phyloP scores from a whole-genome alignment of 2,888 invertebrate genomes.

The Drosophila vallismaia region DNA sequence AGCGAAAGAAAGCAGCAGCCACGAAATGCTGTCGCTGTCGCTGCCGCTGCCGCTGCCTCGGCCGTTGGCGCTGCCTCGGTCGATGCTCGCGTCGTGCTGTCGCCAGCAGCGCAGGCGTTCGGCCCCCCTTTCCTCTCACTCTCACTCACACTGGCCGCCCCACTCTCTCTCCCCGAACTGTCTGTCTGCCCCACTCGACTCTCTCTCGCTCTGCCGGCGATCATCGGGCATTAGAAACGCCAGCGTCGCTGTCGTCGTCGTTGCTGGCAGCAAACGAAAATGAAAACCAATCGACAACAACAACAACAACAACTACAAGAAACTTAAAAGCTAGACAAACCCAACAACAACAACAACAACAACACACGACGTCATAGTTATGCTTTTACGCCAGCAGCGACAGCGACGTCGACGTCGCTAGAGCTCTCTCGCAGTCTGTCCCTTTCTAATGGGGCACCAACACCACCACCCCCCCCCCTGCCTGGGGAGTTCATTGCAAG shows the following conservation, averaged over 20 bases:
- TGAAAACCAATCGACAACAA: slow-evolving; percentile 77
- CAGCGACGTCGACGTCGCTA: slow-evolving; percentile 45
- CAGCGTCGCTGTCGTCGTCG: slow-evolving; percentile 20
- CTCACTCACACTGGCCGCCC: slow-evolving; percentile 1
- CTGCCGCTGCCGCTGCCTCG: slow-evolving; percentile 20
- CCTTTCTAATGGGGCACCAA: neutral
- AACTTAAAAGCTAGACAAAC: slow-evolving; percentile 43
- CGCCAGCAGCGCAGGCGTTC: slow-evolving; percentile 49
- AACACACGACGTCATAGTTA: slow-evolving; percentile 68
- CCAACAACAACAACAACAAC: slow-evolving; percentile 25
- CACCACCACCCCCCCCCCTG: neutral
- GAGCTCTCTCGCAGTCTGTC: slow-evolving; percentile 38
- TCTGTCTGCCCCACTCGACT: slow-evolving; percentile 3
- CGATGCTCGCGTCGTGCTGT: slow-evolving; percentile 12
- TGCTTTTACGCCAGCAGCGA: slow-evolving; percentile 48
- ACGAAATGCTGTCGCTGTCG: slow-evolving; percentile 46
- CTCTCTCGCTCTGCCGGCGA: slow-evolving; percentile 38
- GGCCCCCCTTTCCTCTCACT: slow-evolving; percentile 16
- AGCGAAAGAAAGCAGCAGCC: slow-evolving; percentile 84
- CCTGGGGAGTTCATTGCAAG: slow-evolving; percentile 43
- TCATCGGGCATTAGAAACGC: slow-evolving; percentile 47
- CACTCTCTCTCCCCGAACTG: neutral
- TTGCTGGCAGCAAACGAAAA: slow-evolving; percentile 73
- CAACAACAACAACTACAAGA: slow-evolving; percentile 19
- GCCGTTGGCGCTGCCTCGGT: neutral